Evolutionary conservation across 2,888 invertebrate species (phyloP).

Genomic region (Elgonia sp.): DNA sequence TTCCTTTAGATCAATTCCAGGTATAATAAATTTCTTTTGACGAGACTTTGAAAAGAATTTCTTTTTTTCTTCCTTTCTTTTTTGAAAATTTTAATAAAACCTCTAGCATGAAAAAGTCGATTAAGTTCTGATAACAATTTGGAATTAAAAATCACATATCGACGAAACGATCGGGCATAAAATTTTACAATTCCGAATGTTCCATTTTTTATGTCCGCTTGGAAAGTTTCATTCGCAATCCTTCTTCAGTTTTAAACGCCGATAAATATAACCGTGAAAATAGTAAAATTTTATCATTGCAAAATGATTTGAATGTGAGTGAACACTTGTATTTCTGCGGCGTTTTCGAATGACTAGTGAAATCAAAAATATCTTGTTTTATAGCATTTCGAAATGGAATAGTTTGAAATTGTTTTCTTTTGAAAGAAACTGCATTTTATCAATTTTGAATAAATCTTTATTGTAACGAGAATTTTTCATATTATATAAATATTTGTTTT

Average conservation of each 20-base stretch:
- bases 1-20: no score
- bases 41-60: background rate
- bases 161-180: background rate
- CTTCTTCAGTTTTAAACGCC: background rate
- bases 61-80: background rate
- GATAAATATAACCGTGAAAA: background rate
- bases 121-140: conserved; percentile 3
- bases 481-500: no score
- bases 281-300: background rate
- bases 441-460: no score
- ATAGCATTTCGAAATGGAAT: no score
- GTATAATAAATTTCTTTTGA: background rate
- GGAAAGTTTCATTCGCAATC: background rate
- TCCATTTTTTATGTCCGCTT: conserved; percentile 1
- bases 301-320: background rate
- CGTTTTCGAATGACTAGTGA: background rate
- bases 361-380: background rate
- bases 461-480: no score
- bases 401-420: no score
- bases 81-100: background rate
- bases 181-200: background rate
- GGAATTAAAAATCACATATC: conserved; percentile 10
- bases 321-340: background rate
- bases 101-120: background rate
- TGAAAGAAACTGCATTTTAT: no score